Evolutionary conservation across 2,797 vertebrate genomes (phyloP).

Genomic region (Halcyon chelicuti): DNA sequence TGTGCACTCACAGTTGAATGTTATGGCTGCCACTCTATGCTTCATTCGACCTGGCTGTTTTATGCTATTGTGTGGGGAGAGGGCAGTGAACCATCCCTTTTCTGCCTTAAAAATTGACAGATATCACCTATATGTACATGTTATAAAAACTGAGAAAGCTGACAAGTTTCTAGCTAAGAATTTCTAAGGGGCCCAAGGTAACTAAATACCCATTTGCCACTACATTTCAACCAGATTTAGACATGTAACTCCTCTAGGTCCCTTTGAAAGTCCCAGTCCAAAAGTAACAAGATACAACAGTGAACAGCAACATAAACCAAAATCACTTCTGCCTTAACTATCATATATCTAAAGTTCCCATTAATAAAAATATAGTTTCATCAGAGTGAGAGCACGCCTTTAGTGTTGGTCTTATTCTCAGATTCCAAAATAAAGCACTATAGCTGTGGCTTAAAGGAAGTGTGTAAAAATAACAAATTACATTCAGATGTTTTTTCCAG

Average conservation of each 20-base stretch:
- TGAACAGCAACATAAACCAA: neutral
- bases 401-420: neutral
- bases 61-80: fast-evolving
- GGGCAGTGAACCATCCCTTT: neutral
- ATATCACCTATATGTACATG: neutral
- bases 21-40: neutral
- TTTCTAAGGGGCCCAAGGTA: neutral
- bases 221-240: neutral
- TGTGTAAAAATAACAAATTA: neutral
- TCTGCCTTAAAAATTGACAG: neutral
- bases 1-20: fast-evolving
- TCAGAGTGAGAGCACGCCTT: neutral
- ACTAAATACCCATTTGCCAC: neutral
- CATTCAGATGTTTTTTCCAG: neutral
- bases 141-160: neutral
- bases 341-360: neutral
- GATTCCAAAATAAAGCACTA: neutral
- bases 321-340: neutral
- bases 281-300: neutral
- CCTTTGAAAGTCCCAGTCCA: neutral
- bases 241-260: neutral
- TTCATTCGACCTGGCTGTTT: neutral
- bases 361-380: neutral
- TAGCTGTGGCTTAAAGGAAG: neutral
- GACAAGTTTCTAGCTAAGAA: neutral